phyloP scores from a whole-genome alignment of 1,140 invertebrate species.

The Drosophila nigromelanica region DNA sequence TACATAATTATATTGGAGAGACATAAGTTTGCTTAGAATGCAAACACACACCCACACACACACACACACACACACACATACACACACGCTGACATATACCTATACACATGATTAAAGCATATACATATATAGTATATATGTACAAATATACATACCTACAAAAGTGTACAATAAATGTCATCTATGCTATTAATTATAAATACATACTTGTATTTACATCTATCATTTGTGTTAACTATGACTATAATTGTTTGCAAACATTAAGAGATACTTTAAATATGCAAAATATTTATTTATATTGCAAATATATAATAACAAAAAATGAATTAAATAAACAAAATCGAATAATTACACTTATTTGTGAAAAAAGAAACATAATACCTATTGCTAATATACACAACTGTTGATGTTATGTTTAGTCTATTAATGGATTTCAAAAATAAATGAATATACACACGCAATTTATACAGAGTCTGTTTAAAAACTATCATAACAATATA shows the following conservation, averaged over 20 bases:
- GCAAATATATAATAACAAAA: conserved; percentile 38
- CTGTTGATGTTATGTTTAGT: conserved; percentile 81
- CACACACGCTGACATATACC: neutral
- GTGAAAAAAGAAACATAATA: conserved; percentile 46
- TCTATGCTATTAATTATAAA: conserved; percentile 25
- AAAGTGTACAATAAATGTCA: conserved; percentile 49
- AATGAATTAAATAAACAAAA: conserved; percentile 1
- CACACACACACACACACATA: conserved; percentile 1
- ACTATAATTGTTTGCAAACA: conserved; percentile 77
- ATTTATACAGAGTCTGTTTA: neutral
- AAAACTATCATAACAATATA: too few species aligned
- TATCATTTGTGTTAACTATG: conserved; percentile 76
- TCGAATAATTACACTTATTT: conserved; percentile 36
- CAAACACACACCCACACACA: conserved; percentile 1
- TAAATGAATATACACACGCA: conserved; percentile 76
- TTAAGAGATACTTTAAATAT: conserved; percentile 59
- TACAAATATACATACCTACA: conserved; percentile 9
- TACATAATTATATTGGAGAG: conserved; percentile 15
- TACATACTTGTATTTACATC: conserved; percentile 49
- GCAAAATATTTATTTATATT: conserved; percentile 60
- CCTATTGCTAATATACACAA: conserved; percentile 75
- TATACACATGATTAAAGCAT: conserved; percentile 7
- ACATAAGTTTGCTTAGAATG: neutral
- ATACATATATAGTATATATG: neutral
- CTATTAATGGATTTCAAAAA: conserved; percentile 71